Evolutionary conservation across 37 sponge, comb jelly and placozoan species (phyloP).

Genomic region (Mnemiopsis leidyi): DNA sequence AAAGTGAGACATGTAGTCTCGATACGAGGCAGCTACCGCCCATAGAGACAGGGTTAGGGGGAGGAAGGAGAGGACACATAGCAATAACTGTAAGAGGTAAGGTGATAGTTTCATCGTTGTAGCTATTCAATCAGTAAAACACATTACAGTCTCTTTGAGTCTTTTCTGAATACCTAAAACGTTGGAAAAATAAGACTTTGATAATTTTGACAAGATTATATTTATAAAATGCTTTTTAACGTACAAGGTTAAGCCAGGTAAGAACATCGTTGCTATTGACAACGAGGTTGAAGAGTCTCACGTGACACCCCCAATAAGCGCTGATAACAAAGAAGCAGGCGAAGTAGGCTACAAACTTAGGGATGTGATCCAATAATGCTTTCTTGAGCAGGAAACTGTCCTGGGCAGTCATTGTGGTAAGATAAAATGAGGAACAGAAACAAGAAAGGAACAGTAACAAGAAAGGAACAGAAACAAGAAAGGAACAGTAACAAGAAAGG

Average conservation of each 20-base stretch:
- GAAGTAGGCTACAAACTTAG: constrained; percentile 63
- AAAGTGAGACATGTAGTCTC: constrained; percentile 52
- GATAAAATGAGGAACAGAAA: too few relatives aligned
- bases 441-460: too few relatives aligned
- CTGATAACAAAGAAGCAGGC: constrained; percentile 64
- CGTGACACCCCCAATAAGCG: constrained; percentile 58
- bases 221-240: too few relatives aligned
- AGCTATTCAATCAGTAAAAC: too few relatives aligned
- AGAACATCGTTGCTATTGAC: constrained; percentile 56
- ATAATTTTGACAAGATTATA: too few relatives aligned
- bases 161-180: too few relatives aligned
- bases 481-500: too few relatives aligned
- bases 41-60: constrained; percentile 57
- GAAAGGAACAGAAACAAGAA: too few relatives aligned
- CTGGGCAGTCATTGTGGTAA: too few relatives aligned
- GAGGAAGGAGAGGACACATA: constrained; percentile 62
- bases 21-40: background rate
- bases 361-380: constrained; percentile 1
- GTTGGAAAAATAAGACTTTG: too few relatives aligned
- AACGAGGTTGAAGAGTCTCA: constrained; percentile 33
- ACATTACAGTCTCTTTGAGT: too few relatives aligned
- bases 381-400: background rate
- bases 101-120: too few relatives aligned
- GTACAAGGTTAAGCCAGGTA: constrained; percentile 55
- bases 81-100: background rate